phyloP scores from a whole-genome alignment of 2,113 vertebrate species.

The Camelus bactrianus region DNA sequence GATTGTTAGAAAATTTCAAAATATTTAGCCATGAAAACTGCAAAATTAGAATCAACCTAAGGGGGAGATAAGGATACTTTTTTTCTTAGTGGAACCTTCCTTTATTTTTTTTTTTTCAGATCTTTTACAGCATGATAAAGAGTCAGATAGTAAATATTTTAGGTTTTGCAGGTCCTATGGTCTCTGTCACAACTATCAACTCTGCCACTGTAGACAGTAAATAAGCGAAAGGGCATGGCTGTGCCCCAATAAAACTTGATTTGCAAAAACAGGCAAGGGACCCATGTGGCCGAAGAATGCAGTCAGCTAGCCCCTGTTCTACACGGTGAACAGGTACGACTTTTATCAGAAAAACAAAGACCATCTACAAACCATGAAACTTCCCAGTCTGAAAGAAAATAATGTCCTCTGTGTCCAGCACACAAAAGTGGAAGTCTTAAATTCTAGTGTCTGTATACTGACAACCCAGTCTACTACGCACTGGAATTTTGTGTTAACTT shows the following conservation, averaged over 20 bases:
- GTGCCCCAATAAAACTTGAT: neutral
- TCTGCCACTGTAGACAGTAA: neutral
- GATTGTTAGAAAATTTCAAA: conserved; percentile 24
- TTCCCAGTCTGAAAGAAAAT: neutral
- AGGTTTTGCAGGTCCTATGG: neutral
- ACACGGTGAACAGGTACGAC: neutral
- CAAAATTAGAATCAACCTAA: neutral
- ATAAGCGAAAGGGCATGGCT: neutral
- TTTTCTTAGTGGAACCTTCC: neutral
- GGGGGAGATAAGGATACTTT: neutral
- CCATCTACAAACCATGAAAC: neutral
- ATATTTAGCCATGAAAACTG: neutral
- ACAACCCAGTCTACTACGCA: neutral
- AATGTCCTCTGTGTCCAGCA: neutral
- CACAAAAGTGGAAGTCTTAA: neutral
- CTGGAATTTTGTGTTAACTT: neutral
- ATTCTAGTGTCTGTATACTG: neutral
- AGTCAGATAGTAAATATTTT: neutral
- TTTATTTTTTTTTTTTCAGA: neutral
- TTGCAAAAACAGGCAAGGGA: neutral
- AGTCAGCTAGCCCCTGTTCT: neutral
- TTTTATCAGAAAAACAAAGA: conserved; percentile 14
- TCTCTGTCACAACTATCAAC: neutral
- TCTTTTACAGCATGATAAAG: neutral
- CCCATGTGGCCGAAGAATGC: too few species aligned